phyloP scores from a whole-genome alignment of 2,888 invertebrate species.

The Andrena fulva region DNA sequence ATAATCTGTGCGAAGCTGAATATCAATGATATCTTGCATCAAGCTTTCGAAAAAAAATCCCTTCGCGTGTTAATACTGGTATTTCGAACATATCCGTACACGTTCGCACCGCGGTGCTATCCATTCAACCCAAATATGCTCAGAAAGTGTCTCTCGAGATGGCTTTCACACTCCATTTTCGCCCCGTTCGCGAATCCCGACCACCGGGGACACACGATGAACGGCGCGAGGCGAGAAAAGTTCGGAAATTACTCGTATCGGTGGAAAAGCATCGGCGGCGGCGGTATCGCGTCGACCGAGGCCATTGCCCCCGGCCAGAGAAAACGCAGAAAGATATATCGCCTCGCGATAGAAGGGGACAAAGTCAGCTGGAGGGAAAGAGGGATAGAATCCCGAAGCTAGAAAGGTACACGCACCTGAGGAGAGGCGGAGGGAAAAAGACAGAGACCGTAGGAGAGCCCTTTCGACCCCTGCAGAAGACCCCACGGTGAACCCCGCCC shows the following conservation, averaged over 20 bases:
- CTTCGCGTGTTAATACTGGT: too few relatives aligned
- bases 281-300: constrained; percentile 43
- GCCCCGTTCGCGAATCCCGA: too few relatives aligned
- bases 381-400: constrained; percentile 69
- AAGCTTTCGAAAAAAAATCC: not conserved
- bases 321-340: constrained; percentile 70
- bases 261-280: constrained; percentile 44
- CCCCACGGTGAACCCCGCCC: constrained; percentile 77
- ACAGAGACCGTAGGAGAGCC: constrained; percentile 62
- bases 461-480: constrained; percentile 72
- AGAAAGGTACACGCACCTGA: constrained; percentile 63
- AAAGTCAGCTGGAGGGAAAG: constrained; percentile 58
- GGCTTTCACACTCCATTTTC: too few relatives aligned
- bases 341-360: constrained; percentile 63
- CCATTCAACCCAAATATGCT: too few relatives aligned
- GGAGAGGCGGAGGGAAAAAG: constrained; percentile 47
- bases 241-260: constrained; percentile 20
- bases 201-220: not conserved
- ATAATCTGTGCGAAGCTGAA: not conserved
- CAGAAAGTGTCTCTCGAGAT: too few relatives aligned
- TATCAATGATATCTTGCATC: constrained; percentile 6
- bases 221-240: not conserved
- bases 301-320: constrained; percentile 60
- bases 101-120: too few relatives aligned
- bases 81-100: not conserved